Evolutionary conservation across 2,113 vertebrate species (phyloP).

Genomic region (Atlantisia rogersi): DNA sequence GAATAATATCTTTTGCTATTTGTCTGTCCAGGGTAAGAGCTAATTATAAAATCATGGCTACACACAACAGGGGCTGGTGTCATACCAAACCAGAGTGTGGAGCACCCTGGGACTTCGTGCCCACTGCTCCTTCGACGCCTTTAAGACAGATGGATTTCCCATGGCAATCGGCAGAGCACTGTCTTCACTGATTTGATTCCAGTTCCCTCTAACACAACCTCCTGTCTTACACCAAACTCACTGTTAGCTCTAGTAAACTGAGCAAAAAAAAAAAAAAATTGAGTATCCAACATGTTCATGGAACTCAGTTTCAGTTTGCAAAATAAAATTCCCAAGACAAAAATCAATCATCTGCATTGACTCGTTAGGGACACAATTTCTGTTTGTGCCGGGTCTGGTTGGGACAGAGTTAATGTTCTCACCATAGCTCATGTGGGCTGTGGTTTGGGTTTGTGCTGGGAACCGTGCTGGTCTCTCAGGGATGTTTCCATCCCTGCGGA

Average conservation of each 20-base stretch:
- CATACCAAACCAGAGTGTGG: background rate
- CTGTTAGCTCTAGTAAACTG: background rate
- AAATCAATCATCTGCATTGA: accelerated
- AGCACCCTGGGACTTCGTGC: background rate
- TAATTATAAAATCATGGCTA: background rate
- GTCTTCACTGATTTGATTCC: background rate
- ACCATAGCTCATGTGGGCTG: too few relatives aligned
- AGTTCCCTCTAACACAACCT: background rate
- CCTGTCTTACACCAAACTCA: background rate
- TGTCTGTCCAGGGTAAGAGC: background rate
- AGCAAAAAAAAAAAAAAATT: background rate
- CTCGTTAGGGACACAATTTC: background rate
- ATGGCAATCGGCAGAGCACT: background rate
- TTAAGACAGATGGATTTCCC: background rate
- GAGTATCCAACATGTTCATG: background rate
- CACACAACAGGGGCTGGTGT: background rate
- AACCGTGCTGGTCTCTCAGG: too few relatives aligned
- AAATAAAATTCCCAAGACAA: background rate
- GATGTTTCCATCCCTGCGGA: too few relatives aligned
- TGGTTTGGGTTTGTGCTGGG: too few relatives aligned
- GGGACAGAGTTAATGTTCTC: too few relatives aligned
- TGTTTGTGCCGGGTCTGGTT: too few relatives aligned
- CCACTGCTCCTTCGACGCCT: background rate
- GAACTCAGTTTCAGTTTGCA: background rate
- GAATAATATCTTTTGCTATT: background rate